Evolutionary conservation across 2,888 invertebrate species (phyloP).

Genomic region (Hyposoter dolosus): DNA sequence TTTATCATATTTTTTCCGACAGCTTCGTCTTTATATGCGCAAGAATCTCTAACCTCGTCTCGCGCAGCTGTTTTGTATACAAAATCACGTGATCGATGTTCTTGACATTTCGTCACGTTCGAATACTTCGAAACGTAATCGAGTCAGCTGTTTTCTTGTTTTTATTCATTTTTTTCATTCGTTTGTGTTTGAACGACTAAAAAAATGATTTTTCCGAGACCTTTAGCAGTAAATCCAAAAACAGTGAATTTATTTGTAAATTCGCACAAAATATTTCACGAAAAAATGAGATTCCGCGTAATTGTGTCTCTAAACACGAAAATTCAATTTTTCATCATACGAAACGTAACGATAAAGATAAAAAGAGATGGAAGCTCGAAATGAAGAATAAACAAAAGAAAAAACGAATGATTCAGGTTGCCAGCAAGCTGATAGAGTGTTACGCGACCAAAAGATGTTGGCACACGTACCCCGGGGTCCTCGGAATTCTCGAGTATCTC

Average conservation of each 20-base stretch:
- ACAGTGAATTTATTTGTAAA: neutral
- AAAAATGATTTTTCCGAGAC: neutral
- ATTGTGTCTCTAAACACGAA: neutral
- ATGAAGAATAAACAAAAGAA: neutral
- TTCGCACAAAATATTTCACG: neutral
- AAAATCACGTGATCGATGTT: neutral
- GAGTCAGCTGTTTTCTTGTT: neutral
- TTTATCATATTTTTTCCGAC: neutral
- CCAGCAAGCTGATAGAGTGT: slow-evolving; percentile 88
- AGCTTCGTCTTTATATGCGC: neutral
- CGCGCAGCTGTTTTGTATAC: neutral
- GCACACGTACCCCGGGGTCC: slow-evolving; percentile 89
- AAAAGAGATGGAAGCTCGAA: neutral
- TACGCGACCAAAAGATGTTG: slow-evolving; percentile 91
- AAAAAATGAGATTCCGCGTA: neutral
- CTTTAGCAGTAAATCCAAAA: neutral
- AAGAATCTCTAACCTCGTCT: neutral
- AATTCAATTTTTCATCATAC: neutral
- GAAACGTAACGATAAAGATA: neutral
- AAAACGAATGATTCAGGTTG: slow-evolving; percentile 82
- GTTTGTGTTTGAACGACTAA: neutral
- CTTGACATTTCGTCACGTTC: too few species aligned
- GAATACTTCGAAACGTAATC: neutral
- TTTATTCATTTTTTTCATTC: neutral
- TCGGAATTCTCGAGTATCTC: slow-evolving; percentile 88